Base-by-base conservation (phyloP, 2,797 vertebrate species). In the Gymnodraco acuticeps region DNA sequence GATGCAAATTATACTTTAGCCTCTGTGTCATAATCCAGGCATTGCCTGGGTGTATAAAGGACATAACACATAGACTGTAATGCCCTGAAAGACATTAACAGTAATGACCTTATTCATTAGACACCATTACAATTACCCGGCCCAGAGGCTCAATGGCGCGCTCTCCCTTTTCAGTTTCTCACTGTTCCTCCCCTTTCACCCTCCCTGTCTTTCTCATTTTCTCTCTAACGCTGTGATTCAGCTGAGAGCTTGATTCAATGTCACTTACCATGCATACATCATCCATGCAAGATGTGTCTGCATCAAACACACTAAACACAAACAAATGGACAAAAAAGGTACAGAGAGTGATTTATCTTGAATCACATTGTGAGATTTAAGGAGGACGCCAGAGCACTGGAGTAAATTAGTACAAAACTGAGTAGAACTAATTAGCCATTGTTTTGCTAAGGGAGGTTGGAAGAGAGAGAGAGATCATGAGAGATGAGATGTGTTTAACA, bases 91-190 rank as follows among this genome's bases (percentile, higher is more conserved):
- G 87, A 92, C 94, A 91, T 93, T 92, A 93, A 91, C 87, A 86
- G 81, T 93, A 94, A 94, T 92, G 88, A 91, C 88, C 88, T 89
- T 90, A 89, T 91, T 94, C 89, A 94, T 94, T 92, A 92, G 85
- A 91, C 85, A 84, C 84, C 73, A 87, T 92, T 89, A 80, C 86
- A 90, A 89, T 92, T 88, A 91, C 80, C 70, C 67, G 80, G 81
- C 87, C 85, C 62, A 77, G 80, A 83, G 85, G 88, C 83, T 79
- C 80, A 62, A 64, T 2, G 5, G 33, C 8, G 78, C 70, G 70
- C 55, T 62, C 54, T 61, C 60, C 73, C 67, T 64, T 48, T 60
- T 55, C 63, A 41, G 31, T 64, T 27, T 75, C 48, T 70, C 64
- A 19, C 31, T 43, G 19, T 63, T 43, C 63, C 51, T 52, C 2